phyloP scores from a whole-genome alignment of 2,888 invertebrate genomes.

The Neocrepidodera transversa region DNA sequence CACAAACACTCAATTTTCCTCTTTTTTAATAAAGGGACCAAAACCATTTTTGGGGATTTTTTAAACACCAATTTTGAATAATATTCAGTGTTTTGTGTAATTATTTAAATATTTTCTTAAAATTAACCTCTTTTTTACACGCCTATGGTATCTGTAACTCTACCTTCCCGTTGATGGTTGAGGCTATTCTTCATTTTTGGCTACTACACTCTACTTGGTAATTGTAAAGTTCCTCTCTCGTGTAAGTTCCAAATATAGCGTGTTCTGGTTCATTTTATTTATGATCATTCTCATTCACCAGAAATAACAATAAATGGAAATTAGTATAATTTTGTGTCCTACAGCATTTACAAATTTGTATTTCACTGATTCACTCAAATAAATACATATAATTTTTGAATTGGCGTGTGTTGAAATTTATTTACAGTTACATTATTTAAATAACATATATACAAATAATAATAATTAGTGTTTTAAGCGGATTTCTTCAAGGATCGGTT shows the following conservation, averaged over 20 bases:
- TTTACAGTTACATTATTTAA: no score
- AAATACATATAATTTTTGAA: background rate
- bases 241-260: background rate
- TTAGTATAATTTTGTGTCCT: background rate
- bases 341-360: slow-evolving; percentile 1
- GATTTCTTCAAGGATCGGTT: no score
- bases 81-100: no score
- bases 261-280: background rate
- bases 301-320: background rate
- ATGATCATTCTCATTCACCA: background rate
- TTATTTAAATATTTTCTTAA: no score
- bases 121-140: background rate
- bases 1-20: no score
- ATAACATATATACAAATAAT: no score
- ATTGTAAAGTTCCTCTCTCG: background rate
- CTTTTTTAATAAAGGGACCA: no score
- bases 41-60: no score
- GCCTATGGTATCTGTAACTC: background rate
- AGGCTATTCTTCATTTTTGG: background rate
- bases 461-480: no score
- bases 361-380: background rate
- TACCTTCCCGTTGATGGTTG: background rate
- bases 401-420: no score
- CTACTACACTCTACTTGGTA: background rate
- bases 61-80: no score